Conservation (phyloP, 2,888 invertebrate species). For the Venusia cambrica region DNA sequence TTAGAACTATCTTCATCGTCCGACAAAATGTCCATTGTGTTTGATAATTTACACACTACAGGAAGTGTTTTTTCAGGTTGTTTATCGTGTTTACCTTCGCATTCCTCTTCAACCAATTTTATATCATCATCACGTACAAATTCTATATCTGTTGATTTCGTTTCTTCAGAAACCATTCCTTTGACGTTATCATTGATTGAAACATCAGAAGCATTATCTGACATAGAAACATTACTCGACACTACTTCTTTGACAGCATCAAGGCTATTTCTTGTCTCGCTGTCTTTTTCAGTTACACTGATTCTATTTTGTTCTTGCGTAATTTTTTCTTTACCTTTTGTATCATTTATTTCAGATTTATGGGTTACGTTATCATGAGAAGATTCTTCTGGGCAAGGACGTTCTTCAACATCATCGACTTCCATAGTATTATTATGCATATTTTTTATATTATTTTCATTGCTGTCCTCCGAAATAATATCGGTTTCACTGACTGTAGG, state of each 20-base stretch:
- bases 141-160: constrained; percentile 11
- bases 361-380: neutral
- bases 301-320: too few relatives aligned
- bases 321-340: neutral
- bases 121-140: constrained; percentile 21
- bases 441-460: constrained; percentile 3
- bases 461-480: neutral
- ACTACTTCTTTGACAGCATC: too few relatives aligned
- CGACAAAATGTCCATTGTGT: constrained; percentile 64
- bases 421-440: constrained; percentile 14
- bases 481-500: neutral
- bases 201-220: too few relatives aligned
- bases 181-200: constrained; percentile 22
- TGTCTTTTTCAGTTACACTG: too few relatives aligned
- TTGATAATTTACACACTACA: constrained; percentile 53
- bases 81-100: constrained; percentile 6
- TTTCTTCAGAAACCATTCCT: constrained; percentile 1
- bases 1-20: constrained; percentile 61
- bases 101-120: constrained; percentile 11
- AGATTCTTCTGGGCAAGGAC: neutral
- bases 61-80: constrained; percentile 16
- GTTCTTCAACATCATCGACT: constrained; percentile 20
- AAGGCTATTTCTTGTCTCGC: too few relatives aligned
- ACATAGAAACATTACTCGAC: too few relatives aligned
- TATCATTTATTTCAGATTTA: constrained; percentile 5